Conservation (phyloP, 2,797 vertebrate species). For the Anguilla pacifica region DNA sequence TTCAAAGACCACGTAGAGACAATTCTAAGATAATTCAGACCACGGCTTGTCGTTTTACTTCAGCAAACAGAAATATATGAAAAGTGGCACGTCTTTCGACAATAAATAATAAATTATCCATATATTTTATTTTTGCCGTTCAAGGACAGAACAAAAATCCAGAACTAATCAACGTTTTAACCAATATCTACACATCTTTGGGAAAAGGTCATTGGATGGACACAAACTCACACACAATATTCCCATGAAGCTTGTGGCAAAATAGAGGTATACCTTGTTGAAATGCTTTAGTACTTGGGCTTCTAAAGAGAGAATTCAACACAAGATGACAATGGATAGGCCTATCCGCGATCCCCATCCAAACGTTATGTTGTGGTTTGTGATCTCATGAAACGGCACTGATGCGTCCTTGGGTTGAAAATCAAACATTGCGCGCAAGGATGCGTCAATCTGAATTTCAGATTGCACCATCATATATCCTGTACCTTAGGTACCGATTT, state of each 20-base stretch:
- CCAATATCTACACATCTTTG: conserved; percentile 94
- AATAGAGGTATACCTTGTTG: conserved; percentile 99
- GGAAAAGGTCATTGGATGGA: conserved; percentile 84
- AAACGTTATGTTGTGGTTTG: conserved; percentile 61
- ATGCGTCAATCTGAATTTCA: conserved; percentile 66
- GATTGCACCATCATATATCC: conserved; percentile 57
- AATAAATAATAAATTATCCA: conserved; percentile 97
- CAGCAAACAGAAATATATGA: conserved; percentile 94
- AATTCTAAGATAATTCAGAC: conserved; percentile 75
- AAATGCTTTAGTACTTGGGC: conserved; percentile 85
- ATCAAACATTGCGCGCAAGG: conserved; percentile 73
- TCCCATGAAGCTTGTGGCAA: conserved; percentile 91
- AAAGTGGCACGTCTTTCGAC: conserved; percentile 95
- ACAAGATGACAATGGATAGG: conserved; percentile 65
- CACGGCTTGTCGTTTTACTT: conserved; percentile 83
- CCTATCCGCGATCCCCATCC: conserved; percentile 67
- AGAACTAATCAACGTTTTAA: conserved; percentile 75
- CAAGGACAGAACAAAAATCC: conserved; percentile 79
- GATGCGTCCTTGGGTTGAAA: conserved; percentile 65
- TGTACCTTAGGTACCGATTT: conserved; percentile 48
- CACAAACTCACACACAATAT: conserved; percentile 85
- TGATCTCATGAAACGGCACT: conserved; percentile 73
- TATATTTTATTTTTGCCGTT: conserved; percentile 76
- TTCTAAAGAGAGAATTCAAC: conserved; percentile 78
- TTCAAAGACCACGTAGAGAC: conserved; percentile 81